These are phyloP conservation scores for Sciurus carolinensis DNA, from an alignment of 2,797 vertebrate species.

Conservation along the genomic window DNA sequence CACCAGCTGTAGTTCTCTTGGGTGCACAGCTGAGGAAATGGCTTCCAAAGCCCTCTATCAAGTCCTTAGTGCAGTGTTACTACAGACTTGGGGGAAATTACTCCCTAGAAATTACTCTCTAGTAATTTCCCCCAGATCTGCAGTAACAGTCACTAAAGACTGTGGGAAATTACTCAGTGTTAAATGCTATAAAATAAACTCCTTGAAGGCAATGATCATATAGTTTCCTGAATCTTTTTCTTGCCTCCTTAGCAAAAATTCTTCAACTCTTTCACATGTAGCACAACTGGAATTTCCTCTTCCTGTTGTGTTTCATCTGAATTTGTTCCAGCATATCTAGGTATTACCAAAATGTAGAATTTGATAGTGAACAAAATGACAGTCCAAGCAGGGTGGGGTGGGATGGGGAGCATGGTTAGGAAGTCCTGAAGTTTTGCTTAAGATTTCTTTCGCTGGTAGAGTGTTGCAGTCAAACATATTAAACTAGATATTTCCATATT, in stretches of 20 bases:
- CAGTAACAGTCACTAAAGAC: too few relatives aligned
- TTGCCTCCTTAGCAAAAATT: not conserved
- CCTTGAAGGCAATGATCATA: not conserved
- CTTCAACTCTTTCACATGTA: not conserved
- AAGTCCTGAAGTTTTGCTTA: not conserved
- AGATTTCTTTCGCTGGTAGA: not conserved
- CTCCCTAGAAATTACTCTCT: too few relatives aligned
- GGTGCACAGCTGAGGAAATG: rapidly evolving
- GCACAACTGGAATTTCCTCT: not conserved
- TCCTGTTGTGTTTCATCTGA: not conserved
- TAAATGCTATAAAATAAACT: not conserved
- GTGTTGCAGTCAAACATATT: not conserved
- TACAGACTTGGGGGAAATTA: rapidly evolving
- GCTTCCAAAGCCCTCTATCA: not conserved
- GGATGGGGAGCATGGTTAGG: not conserved
- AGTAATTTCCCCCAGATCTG: too few relatives aligned
- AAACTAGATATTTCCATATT: not conserved
- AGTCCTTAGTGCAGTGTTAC: not conserved
- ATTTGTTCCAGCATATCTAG: not conserved
- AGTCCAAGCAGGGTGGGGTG: too few relatives aligned
- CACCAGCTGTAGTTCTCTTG: not conserved
- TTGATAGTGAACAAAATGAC: not conserved
- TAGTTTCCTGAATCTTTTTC: too few relatives aligned
- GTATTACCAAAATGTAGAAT: not conserved
- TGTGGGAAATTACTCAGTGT: not conserved